Base-by-base conservation (phyloP, 2,113 vertebrate genomes). In the Rhinopomastus cyanomelas region DNA sequence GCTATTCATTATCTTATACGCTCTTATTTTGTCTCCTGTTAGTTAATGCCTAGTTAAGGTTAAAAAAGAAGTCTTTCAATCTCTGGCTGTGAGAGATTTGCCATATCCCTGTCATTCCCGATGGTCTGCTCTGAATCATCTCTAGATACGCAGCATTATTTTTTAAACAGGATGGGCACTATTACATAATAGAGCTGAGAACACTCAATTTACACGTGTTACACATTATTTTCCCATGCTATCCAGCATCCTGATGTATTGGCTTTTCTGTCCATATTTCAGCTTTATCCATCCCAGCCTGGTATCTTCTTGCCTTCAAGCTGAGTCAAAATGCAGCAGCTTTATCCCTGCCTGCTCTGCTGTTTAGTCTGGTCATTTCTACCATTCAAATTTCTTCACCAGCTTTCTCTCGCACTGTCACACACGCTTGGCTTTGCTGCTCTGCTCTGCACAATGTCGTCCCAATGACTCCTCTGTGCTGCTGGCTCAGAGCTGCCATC, bases 21-120 rank as follows among this genome's bases (percentile, higher is more conserved):
- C 46, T 75, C 57, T 71, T 68, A 36, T 81, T 86, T 79, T 9
- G 21, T 74, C 34, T 71, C 37, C 53, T 89, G 26, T 92, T 85
- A 90, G 69, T 88, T 88, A 90, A 56, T 81, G 53, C 44, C 44
- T 68, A 65, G 44, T 85, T 79, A 91, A 65, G 62, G 66, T 60
- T 64, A 73, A 81, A 19, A 86, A 84, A 65, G 49, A 62, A 48
- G 6, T 48, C 66, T 71, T 83, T 84, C 49, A 53, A 2, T 72
- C 12, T 60, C 18, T 64, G 66, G 55, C 72, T 34, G n/a, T 26
- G n/a, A 39, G 62, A 78, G 65, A 23, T 79, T 89, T 87, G 72
- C 75, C 26, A 4, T 68, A 34, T 25, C 30, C 34, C 26, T 64
- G 48, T 78, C 6, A n/a, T 64, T 75, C 21, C 37, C 68, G 66